These are phyloP conservation scores for Caenorhabditis doughertyi DNA, from an alignment of 2,888 invertebrate species.

Conservation along the genomic window DNA sequence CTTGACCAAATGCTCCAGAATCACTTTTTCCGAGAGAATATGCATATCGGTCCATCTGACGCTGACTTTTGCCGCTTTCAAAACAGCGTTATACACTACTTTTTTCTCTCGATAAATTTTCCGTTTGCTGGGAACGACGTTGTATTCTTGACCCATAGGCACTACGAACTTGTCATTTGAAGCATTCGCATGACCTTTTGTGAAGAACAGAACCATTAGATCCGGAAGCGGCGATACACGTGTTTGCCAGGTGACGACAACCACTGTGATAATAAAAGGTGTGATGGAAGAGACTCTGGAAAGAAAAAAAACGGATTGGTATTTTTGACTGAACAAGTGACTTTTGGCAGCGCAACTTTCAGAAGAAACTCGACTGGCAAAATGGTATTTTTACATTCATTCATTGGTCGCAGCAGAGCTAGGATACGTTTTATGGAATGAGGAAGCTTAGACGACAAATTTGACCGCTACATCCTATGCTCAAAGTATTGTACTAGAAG, in stretches of 20 bases:
- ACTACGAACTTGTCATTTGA: constrained; percentile 91
- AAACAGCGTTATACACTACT: constrained; percentile 91
- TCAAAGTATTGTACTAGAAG: too few relatives aligned
- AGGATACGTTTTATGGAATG: too few relatives aligned
- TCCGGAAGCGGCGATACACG: constrained; percentile 96
- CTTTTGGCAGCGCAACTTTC: too few relatives aligned
- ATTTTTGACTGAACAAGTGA: too few relatives aligned
- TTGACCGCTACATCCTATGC: too few relatives aligned
- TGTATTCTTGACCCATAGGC: constrained; percentile 99
- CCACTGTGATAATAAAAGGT: constrained; percentile 91
- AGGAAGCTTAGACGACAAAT: too few relatives aligned
- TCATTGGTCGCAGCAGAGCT: too few relatives aligned
- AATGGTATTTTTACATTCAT: too few relatives aligned
- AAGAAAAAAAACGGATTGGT: background rate
- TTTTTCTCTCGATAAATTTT: constrained; percentile 93
- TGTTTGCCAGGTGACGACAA: constrained; percentile 91
- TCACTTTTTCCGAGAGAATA: constrained; percentile 87
- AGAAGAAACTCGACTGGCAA: too few relatives aligned
- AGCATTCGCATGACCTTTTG: constrained; percentile 97
- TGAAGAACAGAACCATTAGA: constrained; percentile 92
- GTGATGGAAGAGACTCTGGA: constrained; percentile 86
- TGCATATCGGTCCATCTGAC: constrained; percentile 97
- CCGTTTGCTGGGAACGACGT: constrained; percentile 96
- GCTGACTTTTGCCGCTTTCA: constrained; percentile 90
- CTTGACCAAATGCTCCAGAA: constrained; percentile 88